These are phyloP conservation scores for Zelleria hepariella DNA, from an alignment of 2,888 invertebrate genomes.

Conservation along the genomic window DNA sequence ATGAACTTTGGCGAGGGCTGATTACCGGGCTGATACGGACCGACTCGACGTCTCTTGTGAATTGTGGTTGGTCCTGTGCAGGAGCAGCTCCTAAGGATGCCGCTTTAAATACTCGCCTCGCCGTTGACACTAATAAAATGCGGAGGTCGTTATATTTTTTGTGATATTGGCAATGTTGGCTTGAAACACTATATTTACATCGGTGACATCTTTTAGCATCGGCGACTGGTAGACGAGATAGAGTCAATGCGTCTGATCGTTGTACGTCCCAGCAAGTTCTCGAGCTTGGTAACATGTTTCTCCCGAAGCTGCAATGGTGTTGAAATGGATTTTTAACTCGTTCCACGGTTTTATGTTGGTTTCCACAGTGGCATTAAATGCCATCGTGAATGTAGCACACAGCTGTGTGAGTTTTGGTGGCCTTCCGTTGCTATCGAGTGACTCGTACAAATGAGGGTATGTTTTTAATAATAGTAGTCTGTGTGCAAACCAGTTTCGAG, in stretches of 20 bases:
- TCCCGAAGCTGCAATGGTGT: not conserved
- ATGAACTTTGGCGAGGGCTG: conserved; percentile 16
- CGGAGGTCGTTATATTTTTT: conserved; percentile 12
- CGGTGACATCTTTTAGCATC: conserved; percentile 8
- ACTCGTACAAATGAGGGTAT: no score
- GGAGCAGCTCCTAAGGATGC: conserved; percentile 12
- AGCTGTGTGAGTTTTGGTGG: conserved; percentile 4
- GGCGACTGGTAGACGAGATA: conserved; percentile 8
- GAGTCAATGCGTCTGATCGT: conserved; percentile 15
- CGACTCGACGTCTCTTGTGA: conserved; percentile 15
- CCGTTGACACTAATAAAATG: conserved; percentile 6
- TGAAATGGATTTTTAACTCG: not conserved
- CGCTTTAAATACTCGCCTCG: conserved; percentile 14
- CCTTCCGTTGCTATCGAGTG: not conserved
- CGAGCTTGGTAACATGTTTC: not conserved
- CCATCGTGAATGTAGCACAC: not conserved
- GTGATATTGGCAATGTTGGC: conserved; percentile 14
- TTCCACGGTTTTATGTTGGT: not conserved
- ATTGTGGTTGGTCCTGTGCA: no score
- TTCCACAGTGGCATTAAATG: not conserved
- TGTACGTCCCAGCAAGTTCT: conserved; percentile 7
- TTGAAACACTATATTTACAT: conserved; percentile 10
- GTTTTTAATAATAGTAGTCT: conserved; percentile 11
- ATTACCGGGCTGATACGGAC: no score
- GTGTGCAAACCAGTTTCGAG: conserved; percentile 17